phyloP scores from a whole-genome alignment of 2,797 vertebrate species.

The Ctenopoma multispine region DNA sequence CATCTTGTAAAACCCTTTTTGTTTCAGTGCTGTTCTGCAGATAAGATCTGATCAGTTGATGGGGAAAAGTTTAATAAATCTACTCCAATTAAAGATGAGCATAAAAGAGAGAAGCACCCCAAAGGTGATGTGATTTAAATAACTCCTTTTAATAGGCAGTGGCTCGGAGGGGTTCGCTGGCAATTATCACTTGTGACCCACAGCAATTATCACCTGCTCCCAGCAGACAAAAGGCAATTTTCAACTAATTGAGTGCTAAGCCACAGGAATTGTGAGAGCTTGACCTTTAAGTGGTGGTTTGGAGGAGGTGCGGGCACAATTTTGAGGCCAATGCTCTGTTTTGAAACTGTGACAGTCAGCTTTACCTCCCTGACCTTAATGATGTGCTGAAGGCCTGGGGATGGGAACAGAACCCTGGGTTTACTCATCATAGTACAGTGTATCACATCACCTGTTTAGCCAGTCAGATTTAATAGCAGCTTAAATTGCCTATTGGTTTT shows the following conservation, averaged over 20 bases:
- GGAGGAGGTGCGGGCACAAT: constrained; percentile 42
- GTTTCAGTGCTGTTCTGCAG: constrained; percentile 6
- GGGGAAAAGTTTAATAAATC: constrained; percentile 64
- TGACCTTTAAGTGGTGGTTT: constrained; percentile 72
- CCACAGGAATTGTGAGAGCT: constrained; percentile 72
- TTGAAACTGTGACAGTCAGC: constrained; percentile 46
- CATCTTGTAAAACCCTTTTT: background rate
- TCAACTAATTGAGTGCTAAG: constrained; percentile 85
- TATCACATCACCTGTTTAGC: constrained; percentile 26
- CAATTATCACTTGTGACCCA: constrained; percentile 94
- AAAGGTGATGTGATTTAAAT: constrained; percentile 90
- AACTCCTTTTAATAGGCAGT: constrained; percentile 91
- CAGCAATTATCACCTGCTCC: constrained; percentile 92
- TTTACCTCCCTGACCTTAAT: constrained; percentile 48
- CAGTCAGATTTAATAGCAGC: constrained; percentile 25
- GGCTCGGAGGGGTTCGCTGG: constrained; percentile 86
- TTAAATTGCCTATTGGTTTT: constrained; percentile 36
- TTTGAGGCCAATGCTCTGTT: constrained; percentile 46
- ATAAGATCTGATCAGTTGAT: constrained; percentile 47
- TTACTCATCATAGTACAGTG: constrained; percentile 20
- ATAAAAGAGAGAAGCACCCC: constrained; percentile 65
- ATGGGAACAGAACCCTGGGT: constrained; percentile 3
- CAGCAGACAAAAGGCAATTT: constrained; percentile 88
- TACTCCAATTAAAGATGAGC: constrained; percentile 73
- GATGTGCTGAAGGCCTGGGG: constrained; percentile 15